Evolutionary conservation across 2,888 invertebrate species (phyloP).

Genomic region (Ormyrus nitidulus): DNA sequence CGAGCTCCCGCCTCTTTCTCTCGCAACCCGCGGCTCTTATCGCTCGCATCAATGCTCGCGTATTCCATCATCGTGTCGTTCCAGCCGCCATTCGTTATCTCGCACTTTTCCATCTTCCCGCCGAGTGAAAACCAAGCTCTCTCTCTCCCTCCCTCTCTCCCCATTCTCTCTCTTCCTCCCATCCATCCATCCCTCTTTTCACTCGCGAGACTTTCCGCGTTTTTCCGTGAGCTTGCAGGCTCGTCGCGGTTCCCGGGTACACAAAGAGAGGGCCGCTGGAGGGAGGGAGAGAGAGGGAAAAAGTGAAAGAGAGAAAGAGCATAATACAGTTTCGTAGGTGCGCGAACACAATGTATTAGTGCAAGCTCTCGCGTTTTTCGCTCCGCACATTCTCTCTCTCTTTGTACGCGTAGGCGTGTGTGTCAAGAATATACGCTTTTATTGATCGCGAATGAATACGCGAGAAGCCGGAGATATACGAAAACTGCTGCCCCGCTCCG

Average conservation of each 20-base stretch:
- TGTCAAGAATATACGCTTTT: conserved; percentile 72
- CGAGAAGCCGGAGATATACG: conserved; percentile 62
- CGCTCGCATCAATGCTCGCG: conserved; percentile 51
- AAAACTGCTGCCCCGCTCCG: conserved; percentile 52
- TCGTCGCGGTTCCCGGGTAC: conserved; percentile 23
- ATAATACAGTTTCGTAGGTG: conserved; percentile 30
- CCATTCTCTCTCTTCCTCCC: neutral
- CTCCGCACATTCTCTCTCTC: conserved; percentile 55
- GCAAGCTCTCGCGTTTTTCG: conserved; percentile 21
- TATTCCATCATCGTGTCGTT: conserved; percentile 54
- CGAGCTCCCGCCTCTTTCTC: conserved; percentile 9
- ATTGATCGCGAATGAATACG: conserved; percentile 71
- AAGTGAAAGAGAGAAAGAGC: conserved; percentile 16
- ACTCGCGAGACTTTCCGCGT: conserved; percentile 22
- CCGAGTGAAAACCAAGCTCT: conserved; percentile 23
- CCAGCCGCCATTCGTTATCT: conserved; percentile 54
- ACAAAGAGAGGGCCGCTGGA: conserved; percentile 29
- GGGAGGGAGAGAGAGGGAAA: neutral
- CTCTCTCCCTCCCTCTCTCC: conserved; percentile 6
- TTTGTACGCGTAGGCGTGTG: conserved; percentile 64
- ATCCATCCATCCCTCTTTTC: neutral
- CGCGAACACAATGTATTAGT: conserved; percentile 43
- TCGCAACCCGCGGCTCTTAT: conserved; percentile 26
- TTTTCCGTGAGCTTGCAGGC: conserved; percentile 24
- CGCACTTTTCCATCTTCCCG: conserved; percentile 52